Conservation (phyloP, 1,140 invertebrate species). For the Monomorium pharaonis region DNA sequence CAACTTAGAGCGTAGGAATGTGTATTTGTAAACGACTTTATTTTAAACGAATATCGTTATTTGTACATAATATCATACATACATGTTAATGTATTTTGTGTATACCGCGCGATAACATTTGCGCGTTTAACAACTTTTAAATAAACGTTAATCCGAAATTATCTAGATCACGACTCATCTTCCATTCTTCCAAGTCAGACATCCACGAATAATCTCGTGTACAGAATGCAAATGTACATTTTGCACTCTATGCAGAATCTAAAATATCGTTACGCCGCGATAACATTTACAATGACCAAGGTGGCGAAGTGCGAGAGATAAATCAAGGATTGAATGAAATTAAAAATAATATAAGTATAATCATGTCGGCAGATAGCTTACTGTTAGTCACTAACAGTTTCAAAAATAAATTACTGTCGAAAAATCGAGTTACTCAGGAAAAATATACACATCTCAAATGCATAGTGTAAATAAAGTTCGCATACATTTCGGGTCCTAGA, state of each 20-base stretch:
- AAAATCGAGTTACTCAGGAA: slow-evolving; percentile 55
- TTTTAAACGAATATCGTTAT: slow-evolving; percentile 51
- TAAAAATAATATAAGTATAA: slow-evolving; percentile 68
- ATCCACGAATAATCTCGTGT: slow-evolving; percentile 3
- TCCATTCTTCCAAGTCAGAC: background rate
- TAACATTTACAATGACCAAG: background rate
- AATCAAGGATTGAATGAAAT: slow-evolving; percentile 34
- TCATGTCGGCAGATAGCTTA: slow-evolving; percentile 50
- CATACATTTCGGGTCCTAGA: background rate
- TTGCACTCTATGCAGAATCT: slow-evolving; percentile 5
- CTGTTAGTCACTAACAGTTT: slow-evolving; percentile 48
- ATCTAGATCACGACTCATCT: slow-evolving; percentile 27
- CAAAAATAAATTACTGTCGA: slow-evolving; percentile 60
- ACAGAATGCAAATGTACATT: slow-evolving; percentile 21
- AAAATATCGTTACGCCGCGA: slow-evolving; percentile 11
- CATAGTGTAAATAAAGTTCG: slow-evolving; percentile 28
- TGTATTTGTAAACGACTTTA: slow-evolving; percentile 52
- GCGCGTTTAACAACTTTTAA: slow-evolving; percentile 31
- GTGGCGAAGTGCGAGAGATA: background rate
- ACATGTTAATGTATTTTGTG: slow-evolving; percentile 19
- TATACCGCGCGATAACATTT: background rate
- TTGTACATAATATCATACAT: slow-evolving; percentile 57
- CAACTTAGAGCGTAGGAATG: background rate
- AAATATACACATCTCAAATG: slow-evolving; percentile 52
- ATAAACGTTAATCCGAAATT: slow-evolving; percentile 54